Evolutionary conservation across 2,888 invertebrate species (phyloP), one percentile per base, ranked within the genome.

Genomic region (Malacosoma neustria): DNA sequence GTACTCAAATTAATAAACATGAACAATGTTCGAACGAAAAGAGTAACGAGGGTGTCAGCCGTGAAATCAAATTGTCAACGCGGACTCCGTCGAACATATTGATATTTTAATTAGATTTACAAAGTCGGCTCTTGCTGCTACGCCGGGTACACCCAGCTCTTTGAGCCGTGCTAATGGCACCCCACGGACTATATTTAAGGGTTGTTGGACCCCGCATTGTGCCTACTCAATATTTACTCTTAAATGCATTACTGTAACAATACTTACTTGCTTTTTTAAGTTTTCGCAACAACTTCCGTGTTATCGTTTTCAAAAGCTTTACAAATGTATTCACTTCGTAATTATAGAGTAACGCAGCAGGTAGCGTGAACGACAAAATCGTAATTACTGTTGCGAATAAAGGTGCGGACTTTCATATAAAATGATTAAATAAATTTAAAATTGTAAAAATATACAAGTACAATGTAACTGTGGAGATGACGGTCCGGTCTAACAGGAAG

Each of bases 91-190:
- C 61, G 67, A 82, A 71, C 85, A 84, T 85, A 85, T 84, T 85
- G 84, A 85, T 84, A 85, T 84, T 85, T 84, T 84, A 85, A 85
- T 85, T 85, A 85, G 85, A 85, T 85, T 82, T 77, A 81, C 82
- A 81, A 82, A 81, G 81, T 81, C 72, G 70, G 47, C 49, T 52
- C 68, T 64, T 61, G 68, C 64, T 56, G 72, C 65, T 66, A 60
- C 58, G 64, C 54, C 65, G 72, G 74, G 71, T 57, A 75, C 76
- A 72, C 77, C 77, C 82, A 84, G 80, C 84, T 84, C 84, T 85
- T 84, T 84, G 80, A 75, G 68, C 67, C 62, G 69, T 58, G 66
- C 71, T 85, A 85, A 85, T 85, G 84, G 84, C 84, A 77, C 84
- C 85, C 85, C 71, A 82, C 54, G 77, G 82, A 68, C 75, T 63